Conservation (phyloP, 2,113 vertebrate genomes). For the Promerops cafer region DNA sequence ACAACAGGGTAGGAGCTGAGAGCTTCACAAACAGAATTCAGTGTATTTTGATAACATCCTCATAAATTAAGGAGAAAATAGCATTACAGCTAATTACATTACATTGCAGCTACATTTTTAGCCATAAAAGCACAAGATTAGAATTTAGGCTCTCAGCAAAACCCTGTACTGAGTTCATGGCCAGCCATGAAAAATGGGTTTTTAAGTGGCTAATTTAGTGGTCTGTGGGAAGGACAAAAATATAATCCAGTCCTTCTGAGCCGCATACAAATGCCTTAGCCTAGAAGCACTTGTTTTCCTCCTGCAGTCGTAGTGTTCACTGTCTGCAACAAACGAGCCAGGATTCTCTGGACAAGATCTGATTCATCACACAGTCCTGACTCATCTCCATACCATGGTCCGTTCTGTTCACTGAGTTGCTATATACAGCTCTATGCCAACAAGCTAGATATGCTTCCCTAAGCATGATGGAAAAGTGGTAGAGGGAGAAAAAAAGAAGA, state of each 20-base stretch:
- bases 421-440: not conserved
- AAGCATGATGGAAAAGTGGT: not conserved
- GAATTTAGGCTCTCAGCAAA: not conserved
- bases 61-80: not conserved
- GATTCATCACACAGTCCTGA: not conserved
- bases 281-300: not conserved
- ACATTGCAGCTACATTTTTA: not conserved
- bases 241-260: not conserved
- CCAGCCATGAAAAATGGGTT: not conserved
- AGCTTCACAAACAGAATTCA: not conserved
- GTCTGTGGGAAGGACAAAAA: not conserved
- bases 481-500: not conserved
- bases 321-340: not conserved
- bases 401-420: not conserved
- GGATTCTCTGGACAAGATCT: not conserved
- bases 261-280: not conserved
- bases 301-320: not conserved
- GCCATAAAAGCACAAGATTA: not conserved
- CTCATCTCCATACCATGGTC: not conserved
- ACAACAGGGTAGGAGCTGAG: not conserved
- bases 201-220: conserved; percentile 13
- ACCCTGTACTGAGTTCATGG: not conserved
- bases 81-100: not conserved
- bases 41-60: not conserved
- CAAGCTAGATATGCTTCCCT: not conserved